Base-by-base conservation (phyloP, 2,797 vertebrate genomes). In the Sorex maritimensis region DNA sequence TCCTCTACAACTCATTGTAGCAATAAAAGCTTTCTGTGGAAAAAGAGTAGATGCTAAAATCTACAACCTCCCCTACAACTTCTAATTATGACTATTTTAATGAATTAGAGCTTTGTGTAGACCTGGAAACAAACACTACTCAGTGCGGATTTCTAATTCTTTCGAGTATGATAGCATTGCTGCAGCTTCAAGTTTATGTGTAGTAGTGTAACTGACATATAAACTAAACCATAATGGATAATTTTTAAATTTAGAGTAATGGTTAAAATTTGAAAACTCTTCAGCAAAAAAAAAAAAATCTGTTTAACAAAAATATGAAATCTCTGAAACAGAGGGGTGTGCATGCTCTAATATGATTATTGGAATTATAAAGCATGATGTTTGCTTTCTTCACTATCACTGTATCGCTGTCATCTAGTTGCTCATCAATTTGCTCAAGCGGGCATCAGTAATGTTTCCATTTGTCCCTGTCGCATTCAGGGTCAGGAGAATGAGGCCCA, bases 21-120 rank as follows among this genome's bases (percentile, higher is more conserved):
- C 10, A 86, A 88, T 81, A 92, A 81, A 85, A 34, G 34, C 4
- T 94, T 90, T 87, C 65, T 91, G 88, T 61, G 58, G 26, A 61
- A 58, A 41, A 91, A 90, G 77, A 93, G 4, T 2, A 28, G 93
- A 26, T 1, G 2, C 2, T 7, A 1, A 5, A 34, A 10, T 12
- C 17, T 67, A 2, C 0, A 1, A 19, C 28, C 21, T 87, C 3
- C 3, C 10, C 7, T 4, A 12, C 10, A 6, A 5, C 14, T 79
- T 80, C 46, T 23, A 75, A 1, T 79, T 28, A 9, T 21, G 13
- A 26, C 5, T 26, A 23, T 8, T 28, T n/a, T 63, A 23, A 30
- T 61, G n/a, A 41, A 28, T 10, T 24, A 21, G 34, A 23, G 26
- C 24, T 67, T 81, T 21, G 7, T 90, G 12, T 0, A 23, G 30